Base-by-base conservation (phyloP, 2,113 vertebrate species). In the Petromus typicus region DNA sequence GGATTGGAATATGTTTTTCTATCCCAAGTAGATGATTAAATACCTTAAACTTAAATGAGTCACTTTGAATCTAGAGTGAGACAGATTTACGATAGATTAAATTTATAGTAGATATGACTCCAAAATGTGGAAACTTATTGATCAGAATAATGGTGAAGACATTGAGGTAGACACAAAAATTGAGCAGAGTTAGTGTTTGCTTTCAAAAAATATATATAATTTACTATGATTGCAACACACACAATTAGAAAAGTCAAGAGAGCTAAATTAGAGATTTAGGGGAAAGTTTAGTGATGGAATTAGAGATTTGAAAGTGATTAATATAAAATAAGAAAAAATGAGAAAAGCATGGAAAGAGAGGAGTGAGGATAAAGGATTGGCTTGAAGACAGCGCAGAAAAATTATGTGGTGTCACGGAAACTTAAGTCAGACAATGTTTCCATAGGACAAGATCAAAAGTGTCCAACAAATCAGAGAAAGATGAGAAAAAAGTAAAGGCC, bases 341-440 rank as follows among this genome's bases (percentile, higher is more conserved):
- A 73, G 7, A 66, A 43, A 9, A 43, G 9, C 22, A 22, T 57
- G 40, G 9, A 82, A 69, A 86, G 75, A 34, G 71, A 86, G 79
- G 63, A 69, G 7, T 27, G 43, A 57, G 32, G 61, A 37, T 16
- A 54, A 57, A 25, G 9, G 27, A 22, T 64, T 81, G 13, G 67
- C n/a, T 10, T 25, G 10, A 85, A 51, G 64, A n/a, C 2, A 56
- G 20, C 1, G 23, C 51, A 59, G 85, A 75, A 34, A 83, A 67
- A 40, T 57, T 54, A 2, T 67, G 32, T 56, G 56, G 34, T 57
- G 43, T 45, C 87, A 81, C 96, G 96, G 87, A 95, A 96, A 95
- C 78, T 61, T 76, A 91, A 73, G 87, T 89, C 59, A 89, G 73
- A 91, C 40, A 78, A 37, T 63, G 34, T 87, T 82, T 89, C 45